Evolutionary conservation across 2,797 vertebrate species (phyloP).

Genomic region (Delichon dasypus): DNA sequence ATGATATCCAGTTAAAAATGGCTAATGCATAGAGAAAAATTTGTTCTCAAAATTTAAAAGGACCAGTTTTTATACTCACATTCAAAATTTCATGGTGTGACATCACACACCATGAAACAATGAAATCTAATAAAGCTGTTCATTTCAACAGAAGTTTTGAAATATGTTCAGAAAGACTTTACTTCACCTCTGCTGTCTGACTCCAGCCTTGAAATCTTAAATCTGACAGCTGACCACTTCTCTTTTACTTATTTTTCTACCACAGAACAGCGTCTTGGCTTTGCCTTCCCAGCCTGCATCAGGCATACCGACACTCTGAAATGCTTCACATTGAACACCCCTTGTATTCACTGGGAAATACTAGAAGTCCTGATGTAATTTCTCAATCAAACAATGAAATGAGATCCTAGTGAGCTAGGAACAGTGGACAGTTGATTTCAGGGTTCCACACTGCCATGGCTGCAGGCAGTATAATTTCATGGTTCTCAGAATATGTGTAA

Average conservation of each 20-base stretch:
- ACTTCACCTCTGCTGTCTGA: neutral
- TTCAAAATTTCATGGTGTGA: neutral
- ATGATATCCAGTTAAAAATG: neutral
- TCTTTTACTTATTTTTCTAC: neutral
- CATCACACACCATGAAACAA: neutral
- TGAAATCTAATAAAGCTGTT: conserved; percentile 2
- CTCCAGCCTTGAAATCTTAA: neutral
- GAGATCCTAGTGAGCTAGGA: neutral
- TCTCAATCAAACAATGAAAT: neutral
- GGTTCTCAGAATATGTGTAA: neutral
- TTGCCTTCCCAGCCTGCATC: neutral
- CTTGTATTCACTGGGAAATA: neutral
- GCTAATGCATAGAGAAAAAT: neutral
- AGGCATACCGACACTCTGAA: neutral
- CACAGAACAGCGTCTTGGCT: neutral
- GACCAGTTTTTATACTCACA: neutral
- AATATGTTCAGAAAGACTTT: neutral
- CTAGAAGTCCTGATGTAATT: neutral
- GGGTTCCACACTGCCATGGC: neutral
- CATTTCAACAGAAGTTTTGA: neutral
- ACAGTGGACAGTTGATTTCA: neutral
- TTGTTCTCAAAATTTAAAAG: neutral
- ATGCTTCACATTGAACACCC: neutral
- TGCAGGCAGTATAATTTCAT: neutral
- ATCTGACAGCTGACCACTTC: neutral